These are phyloP conservation scores for Galago senegalensis DNA, from an alignment of 2,797 vertebrate genomes.

Conservation along the genomic window DNA sequence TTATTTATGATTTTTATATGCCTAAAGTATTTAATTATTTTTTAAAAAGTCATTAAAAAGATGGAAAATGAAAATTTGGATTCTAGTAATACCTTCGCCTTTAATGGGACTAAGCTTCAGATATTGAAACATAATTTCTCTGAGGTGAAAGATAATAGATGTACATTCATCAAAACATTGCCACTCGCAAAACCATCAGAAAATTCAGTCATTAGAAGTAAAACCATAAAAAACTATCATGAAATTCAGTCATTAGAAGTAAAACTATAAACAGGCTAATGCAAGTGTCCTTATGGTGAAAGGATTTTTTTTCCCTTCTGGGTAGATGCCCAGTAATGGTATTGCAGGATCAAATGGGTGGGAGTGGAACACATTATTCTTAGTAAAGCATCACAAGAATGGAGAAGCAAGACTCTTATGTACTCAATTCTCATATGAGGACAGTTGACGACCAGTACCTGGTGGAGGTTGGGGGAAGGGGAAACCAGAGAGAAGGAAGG, in stretches of 20 bases:
- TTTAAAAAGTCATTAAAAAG: background rate
- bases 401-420: no score
- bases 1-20: background rate
- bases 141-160: background rate
- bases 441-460: no score
- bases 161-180: background rate
- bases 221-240: background rate
- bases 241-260: conserved; percentile 16
- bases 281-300: no score
- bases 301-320: no score
- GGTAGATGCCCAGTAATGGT: no score
- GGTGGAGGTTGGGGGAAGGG: no score
- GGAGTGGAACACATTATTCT: no score
- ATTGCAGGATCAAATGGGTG: no score
- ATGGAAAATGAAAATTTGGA: background rate
- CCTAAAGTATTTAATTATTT: background rate
- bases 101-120: background rate
- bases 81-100: background rate
- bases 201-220: conserved; percentile 21
- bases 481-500: no score
- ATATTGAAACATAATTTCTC: background rate
- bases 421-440: no score
- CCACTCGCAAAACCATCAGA: background rate
- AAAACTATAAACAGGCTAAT: background rate
- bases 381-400: no score